phyloP scores from a whole-genome alignment of 2,888 invertebrate genomes.

The Hololepta plana region DNA sequence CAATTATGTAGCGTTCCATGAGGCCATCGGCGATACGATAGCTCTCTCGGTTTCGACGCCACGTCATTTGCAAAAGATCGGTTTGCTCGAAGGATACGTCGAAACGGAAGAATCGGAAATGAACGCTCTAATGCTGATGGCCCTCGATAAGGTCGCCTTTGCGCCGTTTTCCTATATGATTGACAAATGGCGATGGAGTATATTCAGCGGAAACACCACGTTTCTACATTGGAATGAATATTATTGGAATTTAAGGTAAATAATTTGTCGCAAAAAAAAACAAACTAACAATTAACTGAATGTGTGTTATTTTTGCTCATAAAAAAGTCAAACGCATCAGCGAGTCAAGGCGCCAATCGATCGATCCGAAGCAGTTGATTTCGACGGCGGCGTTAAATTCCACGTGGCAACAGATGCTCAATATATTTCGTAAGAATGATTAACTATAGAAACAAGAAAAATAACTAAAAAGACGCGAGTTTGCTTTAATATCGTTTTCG shows the following conservation, averaged over 20 bases:
- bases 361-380: constrained; percentile 25
- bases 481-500: too few relatives aligned
- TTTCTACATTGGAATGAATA: constrained; percentile 27
- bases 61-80: constrained; percentile 29
- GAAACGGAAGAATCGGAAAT: constrained; percentile 23
- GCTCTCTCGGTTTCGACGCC: constrained; percentile 38
- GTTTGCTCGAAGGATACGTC: constrained; percentile 24
- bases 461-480: too few relatives aligned
- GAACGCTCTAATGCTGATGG: constrained; percentile 30
- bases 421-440: constrained; percentile 22
- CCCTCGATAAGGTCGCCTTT: constrained; percentile 31
- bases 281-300: constrained; percentile 2
- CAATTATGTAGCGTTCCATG: constrained; percentile 30
- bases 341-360: constrained; percentile 27
- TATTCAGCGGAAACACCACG: constrained; percentile 28
- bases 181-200: constrained; percentile 40
- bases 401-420: constrained; percentile 28
- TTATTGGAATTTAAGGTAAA: constrained; percentile 24
- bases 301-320: constrained; percentile 1
- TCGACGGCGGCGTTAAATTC: constrained; percentile 30
- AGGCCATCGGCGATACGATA: constrained; percentile 43
- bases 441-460: too few relatives aligned
- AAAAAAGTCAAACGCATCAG: constrained; percentile 24
- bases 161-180: constrained; percentile 37
- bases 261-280: not conserved